Conservation (phyloP, 2,797 vertebrate species). For the Fringilla coelebs region DNA sequence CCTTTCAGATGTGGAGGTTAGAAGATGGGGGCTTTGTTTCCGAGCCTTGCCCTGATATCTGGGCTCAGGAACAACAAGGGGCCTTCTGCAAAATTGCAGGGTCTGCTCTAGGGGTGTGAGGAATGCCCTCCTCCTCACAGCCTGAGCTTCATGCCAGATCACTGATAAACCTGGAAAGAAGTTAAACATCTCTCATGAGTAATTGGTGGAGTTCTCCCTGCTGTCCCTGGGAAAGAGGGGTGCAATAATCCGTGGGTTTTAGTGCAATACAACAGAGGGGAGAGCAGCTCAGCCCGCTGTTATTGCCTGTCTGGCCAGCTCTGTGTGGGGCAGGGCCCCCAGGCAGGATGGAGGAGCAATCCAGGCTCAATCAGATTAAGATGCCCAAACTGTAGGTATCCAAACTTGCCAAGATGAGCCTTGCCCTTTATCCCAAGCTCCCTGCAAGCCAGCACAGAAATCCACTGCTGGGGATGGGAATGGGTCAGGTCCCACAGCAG, state of each 20-base stretch:
- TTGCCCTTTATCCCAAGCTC: not conserved
- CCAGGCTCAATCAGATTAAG: not conserved
- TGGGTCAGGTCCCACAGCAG: not conserved
- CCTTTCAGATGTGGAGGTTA: not conserved
- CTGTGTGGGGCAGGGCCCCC: not conserved
- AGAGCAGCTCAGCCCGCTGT: not conserved
- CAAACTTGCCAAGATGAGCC: not conserved
- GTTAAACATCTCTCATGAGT: not conserved
- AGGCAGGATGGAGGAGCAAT: not conserved
- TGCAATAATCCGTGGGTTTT: no score
- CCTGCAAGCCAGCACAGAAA: not conserved
- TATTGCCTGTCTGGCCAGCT: not conserved
- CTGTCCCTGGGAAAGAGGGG: not conserved
- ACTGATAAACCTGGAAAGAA: not conserved
- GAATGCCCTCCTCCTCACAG: not conserved
- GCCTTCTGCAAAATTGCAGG: not conserved
- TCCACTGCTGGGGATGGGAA: not conserved
- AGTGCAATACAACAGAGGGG: no score
- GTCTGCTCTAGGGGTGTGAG: not conserved
- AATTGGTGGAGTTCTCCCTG: not conserved
- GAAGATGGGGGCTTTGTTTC: not conserved
- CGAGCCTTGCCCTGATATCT: rapidly evolving
- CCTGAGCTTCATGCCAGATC: not conserved
- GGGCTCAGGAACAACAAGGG: not conserved
- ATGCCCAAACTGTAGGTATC: not conserved